These are phyloP conservation scores for Misgurnus mizolepis DNA, from an alignment of 2,113 vertebrate species.

Conservation along the genomic window DNA sequence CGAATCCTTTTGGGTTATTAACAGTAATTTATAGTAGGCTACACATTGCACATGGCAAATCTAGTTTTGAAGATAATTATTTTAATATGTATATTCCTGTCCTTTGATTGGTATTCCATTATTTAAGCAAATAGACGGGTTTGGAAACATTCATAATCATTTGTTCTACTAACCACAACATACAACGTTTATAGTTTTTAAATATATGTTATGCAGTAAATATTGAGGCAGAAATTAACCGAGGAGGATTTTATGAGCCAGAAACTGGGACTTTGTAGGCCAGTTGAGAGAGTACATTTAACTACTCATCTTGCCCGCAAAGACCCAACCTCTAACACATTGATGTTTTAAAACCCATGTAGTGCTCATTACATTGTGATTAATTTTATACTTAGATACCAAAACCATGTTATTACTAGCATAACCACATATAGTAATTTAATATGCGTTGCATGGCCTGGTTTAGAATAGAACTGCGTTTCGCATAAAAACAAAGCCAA, in stretches of 20 bases:
- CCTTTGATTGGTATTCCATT: too few relatives aligned
- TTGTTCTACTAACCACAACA: neutral
- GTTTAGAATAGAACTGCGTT: neutral
- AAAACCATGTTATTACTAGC: neutral
- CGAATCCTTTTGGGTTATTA: neutral
- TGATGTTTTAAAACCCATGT: neutral
- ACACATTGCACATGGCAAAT: neutral
- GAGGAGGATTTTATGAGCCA: conserved; percentile 68
- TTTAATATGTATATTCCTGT: too few relatives aligned
- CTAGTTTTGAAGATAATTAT: neutral
- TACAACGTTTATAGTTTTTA: neutral
- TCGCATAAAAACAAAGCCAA: neutral
- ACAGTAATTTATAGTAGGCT: neutral
- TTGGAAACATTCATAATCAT: neutral
- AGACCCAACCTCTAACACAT: conserved; percentile 83
- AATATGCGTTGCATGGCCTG: neutral
- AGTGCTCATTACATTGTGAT: neutral
- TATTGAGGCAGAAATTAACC: neutral
- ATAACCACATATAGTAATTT: neutral
- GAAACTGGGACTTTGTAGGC: conserved; percentile 92
- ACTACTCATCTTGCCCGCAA: conserved; percentile 87
- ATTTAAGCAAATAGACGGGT: neutral
- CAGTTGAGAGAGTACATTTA: conserved; percentile 77
- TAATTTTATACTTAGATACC: neutral
- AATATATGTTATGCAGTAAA: too few relatives aligned